Evolutionary conservation across 2,797 vertebrate genomes (phyloP).

Genomic region (Lagothrix lagotricha): DNA sequence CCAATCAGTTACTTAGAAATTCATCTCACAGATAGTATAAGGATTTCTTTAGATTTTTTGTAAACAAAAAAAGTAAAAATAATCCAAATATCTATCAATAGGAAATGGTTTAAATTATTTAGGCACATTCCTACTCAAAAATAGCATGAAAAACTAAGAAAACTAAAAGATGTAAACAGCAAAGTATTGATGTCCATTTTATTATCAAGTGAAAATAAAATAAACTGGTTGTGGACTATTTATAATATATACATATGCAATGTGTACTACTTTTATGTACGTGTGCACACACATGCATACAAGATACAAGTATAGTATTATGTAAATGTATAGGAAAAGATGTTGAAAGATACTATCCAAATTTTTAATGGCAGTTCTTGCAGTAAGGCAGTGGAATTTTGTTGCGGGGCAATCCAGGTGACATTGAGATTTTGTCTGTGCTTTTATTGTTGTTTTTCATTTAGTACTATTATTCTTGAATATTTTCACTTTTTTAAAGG

Average conservation of each 20-base stretch:
- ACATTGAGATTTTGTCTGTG: neutral
- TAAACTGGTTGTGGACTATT: neutral
- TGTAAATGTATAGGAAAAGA: neutral
- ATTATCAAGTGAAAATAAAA: neutral
- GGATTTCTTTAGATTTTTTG: neutral
- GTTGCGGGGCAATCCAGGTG: accelerated
- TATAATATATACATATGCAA: neutral
- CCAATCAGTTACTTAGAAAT: neutral
- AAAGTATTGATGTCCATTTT: neutral
- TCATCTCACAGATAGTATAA: neutral
- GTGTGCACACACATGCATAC: neutral
- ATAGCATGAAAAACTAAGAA: neutral
- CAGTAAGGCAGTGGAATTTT: neutral
- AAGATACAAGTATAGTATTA: neutral
- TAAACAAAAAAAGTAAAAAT: neutral
- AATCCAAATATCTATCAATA: neutral
- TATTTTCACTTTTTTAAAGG: constrained; percentile 20
- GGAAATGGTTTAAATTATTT: neutral
- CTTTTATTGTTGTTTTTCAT: neutral
- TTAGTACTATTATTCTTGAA: neutral
- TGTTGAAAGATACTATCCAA: neutral
- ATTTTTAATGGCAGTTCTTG: neutral
- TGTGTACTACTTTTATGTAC: neutral
- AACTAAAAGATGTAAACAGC: neutral
- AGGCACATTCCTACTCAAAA: neutral